These are phyloP conservation scores for Gracilinanus agilis DNA, from an alignment of 2,113 vertebrate genomes.

Conservation along the genomic window DNA sequence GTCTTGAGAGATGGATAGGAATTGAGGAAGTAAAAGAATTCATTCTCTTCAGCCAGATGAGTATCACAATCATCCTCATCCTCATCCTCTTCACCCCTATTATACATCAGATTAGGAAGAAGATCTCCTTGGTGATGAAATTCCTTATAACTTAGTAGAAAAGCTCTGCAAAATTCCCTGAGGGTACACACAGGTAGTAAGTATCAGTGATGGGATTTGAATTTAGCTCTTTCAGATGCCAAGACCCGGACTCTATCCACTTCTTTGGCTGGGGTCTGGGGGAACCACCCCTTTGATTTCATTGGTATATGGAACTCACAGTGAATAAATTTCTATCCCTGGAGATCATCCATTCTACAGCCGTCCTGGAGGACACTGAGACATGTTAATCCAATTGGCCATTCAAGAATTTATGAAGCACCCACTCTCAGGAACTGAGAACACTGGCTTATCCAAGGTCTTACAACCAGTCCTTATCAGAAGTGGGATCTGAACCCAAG, in stretches of 20 bases:
- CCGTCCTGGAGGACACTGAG: not conserved
- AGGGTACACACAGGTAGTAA: not conserved
- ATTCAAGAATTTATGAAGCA: not conserved
- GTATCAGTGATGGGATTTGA: not conserved
- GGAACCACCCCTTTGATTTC: not conserved
- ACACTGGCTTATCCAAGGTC: not conserved
- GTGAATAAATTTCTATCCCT: not conserved
- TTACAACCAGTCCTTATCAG: not conserved
- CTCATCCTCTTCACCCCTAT: too few species aligned
- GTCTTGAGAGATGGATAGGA: rapidly evolving
- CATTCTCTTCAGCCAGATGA: not conserved
- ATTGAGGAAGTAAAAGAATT: not conserved
- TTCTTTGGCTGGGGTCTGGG: not conserved
- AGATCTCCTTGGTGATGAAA: not conserved
- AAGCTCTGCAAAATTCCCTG: not conserved
- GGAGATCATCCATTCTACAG: not conserved
- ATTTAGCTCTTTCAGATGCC: not conserved
- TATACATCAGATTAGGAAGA: not conserved
- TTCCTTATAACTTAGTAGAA: not conserved
- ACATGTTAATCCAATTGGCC: not conserved
- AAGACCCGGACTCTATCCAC: not conserved
- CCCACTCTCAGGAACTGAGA: not conserved
- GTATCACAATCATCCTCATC: not conserved
- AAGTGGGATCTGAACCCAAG: too few species aligned
- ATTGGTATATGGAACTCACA: too few species aligned